These are phyloP conservation scores for Urosaurus nigricauda DNA, from an alignment of 2,797 vertebrate species.

Conservation along the genomic window DNA sequence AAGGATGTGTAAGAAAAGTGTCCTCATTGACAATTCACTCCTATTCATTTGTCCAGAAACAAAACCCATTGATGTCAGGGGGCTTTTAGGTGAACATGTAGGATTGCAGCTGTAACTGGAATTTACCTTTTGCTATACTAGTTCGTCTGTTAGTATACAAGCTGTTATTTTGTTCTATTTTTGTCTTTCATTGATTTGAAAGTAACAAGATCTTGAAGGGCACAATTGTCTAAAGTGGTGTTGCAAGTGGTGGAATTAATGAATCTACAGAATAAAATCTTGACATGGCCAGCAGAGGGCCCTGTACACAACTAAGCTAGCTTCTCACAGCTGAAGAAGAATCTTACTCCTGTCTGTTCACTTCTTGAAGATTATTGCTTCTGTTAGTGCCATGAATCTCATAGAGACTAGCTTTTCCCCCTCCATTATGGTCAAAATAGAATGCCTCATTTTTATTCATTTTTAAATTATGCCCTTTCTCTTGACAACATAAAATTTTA, in stretches of 20 bases:
- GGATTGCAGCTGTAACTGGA: not conserved
- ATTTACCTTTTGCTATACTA: not conserved
- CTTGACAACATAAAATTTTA: too few relatives aligned
- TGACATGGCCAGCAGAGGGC: slow-evolving; percentile 34
- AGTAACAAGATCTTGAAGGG: too few relatives aligned
- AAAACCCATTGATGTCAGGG: not conserved
- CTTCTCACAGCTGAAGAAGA: not conserved
- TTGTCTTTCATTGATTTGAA: not conserved
- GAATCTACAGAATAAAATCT: not conserved
- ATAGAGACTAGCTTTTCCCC: not conserved
- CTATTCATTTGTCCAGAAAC: not conserved
- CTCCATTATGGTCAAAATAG: too few relatives aligned
- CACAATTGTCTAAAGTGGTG: not conserved
- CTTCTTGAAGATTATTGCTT: not conserved
- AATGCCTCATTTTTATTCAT: not conserved
- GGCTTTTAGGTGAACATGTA: not conserved
- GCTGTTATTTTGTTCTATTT: not conserved
- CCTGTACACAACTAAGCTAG: not conserved
- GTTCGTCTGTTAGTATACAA: not conserved
- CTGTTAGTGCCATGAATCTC: not conserved
- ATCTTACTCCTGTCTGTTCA: not conserved
- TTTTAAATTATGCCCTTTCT: not conserved
- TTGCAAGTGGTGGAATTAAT: not conserved
- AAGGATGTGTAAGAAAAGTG: not conserved
- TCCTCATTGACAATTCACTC: too few relatives aligned